Evolutionary conservation across 2,797 vertebrate genomes (phyloP), one percentile per base, ranked within the genome.

Genomic region (Esox masquinongy): DNA sequence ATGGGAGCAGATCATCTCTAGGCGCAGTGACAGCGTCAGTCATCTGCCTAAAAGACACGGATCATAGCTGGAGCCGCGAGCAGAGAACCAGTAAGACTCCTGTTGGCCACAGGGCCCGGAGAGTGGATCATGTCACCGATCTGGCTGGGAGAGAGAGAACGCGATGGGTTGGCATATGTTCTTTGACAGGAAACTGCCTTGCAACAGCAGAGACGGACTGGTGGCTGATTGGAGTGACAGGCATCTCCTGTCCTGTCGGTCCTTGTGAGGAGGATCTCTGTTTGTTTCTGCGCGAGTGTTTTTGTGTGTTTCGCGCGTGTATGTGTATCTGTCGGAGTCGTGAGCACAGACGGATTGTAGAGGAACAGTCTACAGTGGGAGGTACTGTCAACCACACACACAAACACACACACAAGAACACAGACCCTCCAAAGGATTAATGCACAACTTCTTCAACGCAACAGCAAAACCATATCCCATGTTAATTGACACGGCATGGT

Each of bases 181-280:
- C 82, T 82, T 82, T 93, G 93, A 93, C 92, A 94, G 89, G 73
- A 77, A 88, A 85, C 83, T 68, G 88, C 88, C 88, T 83, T 88
- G 82, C 80, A 36, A 68, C 76, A 81, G 64, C 68, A 64, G 85
- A 90, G 88, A 92, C 0, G 80, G 87, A 88, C 88, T 82, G 87
- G 83, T 89, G 86, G 89, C 75, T 75, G 81, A 93, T 92, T 80
- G 90, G 92, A 94, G 89, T 93, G 94, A 94, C 93, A 92, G 90
- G 79, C 80, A 72, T 83, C 84, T 79, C 53, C 90, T 89, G 87
- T 86, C 91, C 56, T 61, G 56, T 61, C 22, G 56, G 22, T 61
- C 56, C 83, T 83, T 79, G 80, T 61, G 79, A 79, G 78, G 84
- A 63, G 49, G 36, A 68, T 77, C 86, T 77, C 50, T 80, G 80